Conservation (phyloP, 2,113 vertebrate genomes). For the Bubalus kerabau region DNA sequence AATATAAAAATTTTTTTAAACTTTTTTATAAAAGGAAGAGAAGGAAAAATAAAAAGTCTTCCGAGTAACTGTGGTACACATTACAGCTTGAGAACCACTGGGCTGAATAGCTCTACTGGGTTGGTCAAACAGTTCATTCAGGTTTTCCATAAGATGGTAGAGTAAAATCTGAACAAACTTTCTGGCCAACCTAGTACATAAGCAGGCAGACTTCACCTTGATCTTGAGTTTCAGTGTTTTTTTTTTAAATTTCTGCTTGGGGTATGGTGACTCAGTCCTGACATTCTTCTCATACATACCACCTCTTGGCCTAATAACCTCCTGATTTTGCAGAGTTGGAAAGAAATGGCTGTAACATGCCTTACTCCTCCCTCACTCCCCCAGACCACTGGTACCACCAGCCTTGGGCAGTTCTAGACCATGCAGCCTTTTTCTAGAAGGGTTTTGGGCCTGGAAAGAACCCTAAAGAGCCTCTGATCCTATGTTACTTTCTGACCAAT, state of each 20-base stretch:
- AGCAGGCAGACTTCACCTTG: neutral
- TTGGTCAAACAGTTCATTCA: neutral
- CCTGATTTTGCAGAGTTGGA: neutral
- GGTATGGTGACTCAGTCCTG: neutral
- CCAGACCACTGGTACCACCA: fast-evolving
- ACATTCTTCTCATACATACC: neutral
- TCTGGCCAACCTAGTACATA: neutral
- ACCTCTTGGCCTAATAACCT: neutral
- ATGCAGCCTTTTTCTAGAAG: neutral
- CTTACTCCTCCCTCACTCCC: too few species aligned
- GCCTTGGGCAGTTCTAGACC: neutral
- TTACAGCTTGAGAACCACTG: neutral
- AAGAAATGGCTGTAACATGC: neutral
- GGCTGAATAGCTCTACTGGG: neutral
- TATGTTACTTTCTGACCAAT: neutral
- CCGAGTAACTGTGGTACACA: neutral
- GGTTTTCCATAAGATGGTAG: neutral
- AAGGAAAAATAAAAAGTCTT: neutral
- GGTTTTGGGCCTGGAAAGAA: neutral
- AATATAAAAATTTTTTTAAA: neutral
- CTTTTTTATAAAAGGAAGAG: neutral
- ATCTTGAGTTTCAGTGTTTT: neutral
- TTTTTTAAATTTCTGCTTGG: neutral
- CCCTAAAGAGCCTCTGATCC: neutral
- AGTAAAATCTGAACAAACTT: neutral